Evolutionary conservation across 2,888 invertebrate species (phyloP), one percentile per base, ranked within the genome.

Genomic region (Malthinus seriepunctatus): DNA sequence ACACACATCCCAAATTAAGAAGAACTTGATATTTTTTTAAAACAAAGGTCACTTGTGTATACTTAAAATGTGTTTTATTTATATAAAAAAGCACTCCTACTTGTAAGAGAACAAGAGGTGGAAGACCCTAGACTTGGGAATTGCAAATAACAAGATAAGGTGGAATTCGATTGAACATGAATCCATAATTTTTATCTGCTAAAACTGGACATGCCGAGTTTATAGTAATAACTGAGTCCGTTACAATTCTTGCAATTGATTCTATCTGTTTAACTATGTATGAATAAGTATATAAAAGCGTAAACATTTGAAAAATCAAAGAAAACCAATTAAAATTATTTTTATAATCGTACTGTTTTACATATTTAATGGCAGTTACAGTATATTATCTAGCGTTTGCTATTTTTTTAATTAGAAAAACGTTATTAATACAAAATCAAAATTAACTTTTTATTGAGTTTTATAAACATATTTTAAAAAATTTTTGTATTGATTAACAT

Each of bases 101-200:
- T 48, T 39, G 37, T 31, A 38, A 32, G 32, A 47, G 15, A 46
- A 45, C 46, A 50, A 51, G 57, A 57, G 47, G 51, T 57, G 51
- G 57, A 52, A 51, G 51, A 51, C 57, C 51, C 37, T 45, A 48
- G 51, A 47, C 51, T 35, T 42, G 35, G 48, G 51, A 48, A 57
- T 48, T 57, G 57, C 57, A 47, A 56, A 56, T 51, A 51, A 51
- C 51, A 51, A 52, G 46, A 52, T 51, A 51, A 51, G 42, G 49
- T 44, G 45, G 49, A 49, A 50, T 49, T 49, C 49, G 50, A 50
- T 55, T 34, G 44, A 38, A 49, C 49, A 35, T 50, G 49, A 44
- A 50, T 55, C 50, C 23, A 45, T 37, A 32, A 50, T 56, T 56
- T 51, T 45, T 51, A 42, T 23, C 46, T 34, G 39, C 50, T 56